Conservation (phyloP, 2,888 invertebrate genomes). For the Ophioninae sp. region DNA sequence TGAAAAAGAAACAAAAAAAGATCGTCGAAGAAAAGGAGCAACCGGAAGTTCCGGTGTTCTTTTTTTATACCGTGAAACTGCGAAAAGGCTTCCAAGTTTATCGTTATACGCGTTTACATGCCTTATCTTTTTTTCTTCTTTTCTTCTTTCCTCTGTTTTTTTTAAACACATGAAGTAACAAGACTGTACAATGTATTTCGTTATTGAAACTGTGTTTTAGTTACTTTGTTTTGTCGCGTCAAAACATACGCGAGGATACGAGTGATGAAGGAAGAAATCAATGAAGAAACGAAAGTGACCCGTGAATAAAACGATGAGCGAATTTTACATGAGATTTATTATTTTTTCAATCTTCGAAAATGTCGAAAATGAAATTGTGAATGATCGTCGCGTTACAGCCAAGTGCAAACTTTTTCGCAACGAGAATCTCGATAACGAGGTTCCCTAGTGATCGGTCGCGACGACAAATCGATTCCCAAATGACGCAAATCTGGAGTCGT, state of each 20-base stretch:
- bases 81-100: slow-evolving; percentile 49
- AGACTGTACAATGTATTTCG: slow-evolving; percentile 54
- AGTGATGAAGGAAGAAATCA: slow-evolving; percentile 44
- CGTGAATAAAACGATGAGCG: slow-evolving; percentile 1
- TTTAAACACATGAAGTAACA: slow-evolving; percentile 32
- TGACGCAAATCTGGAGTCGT: slow-evolving; percentile 63
- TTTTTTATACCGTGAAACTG: slow-evolving; percentile 32
- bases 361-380: too few relatives aligned
- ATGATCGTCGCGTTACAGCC: slow-evolving; percentile 1
- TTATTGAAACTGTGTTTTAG: slow-evolving; percentile 48
- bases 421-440: slow-evolving; percentile 33
- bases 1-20: slow-evolving; percentile 24
- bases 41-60: slow-evolving; percentile 12
- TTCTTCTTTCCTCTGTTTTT: too few relatives aligned
- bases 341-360: not conserved
- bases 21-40: slow-evolving; percentile 3
- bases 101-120: slow-evolving; percentile 27
- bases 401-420: slow-evolving; percentile 35
- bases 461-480: slow-evolving; percentile 56
- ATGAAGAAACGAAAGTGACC: slow-evolving; percentile 31
- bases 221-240: slow-evolving; percentile 50
- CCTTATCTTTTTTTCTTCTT: too few relatives aligned
- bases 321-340: not conserved
- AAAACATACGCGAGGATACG: slow-evolving; percentile 32
- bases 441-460: slow-evolving; percentile 4